These are phyloP conservation scores for Batillaria attramentaria DNA, from an alignment of 1,140 invertebrate species.

Conservation along the genomic window DNA sequence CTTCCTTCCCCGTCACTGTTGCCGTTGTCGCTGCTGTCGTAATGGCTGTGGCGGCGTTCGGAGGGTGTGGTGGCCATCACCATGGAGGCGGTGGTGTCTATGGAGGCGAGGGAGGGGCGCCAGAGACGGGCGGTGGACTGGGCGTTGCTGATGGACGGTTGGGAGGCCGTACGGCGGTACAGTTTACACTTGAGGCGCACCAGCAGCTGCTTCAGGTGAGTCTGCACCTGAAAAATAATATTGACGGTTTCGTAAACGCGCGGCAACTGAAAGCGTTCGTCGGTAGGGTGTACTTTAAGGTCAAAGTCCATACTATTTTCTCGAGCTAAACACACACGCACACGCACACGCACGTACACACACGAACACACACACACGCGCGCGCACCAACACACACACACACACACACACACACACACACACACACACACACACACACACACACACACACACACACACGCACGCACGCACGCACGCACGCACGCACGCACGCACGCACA, in stretches of 20 bases:
- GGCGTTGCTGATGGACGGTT: not conserved
- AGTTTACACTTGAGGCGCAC: constrained; percentile 23
- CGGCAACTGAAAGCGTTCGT: not conserved
- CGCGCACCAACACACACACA: not conserved
- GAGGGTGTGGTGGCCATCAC: not conserved
- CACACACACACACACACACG: not conserved
- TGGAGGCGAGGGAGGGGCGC: constrained; percentile 23
- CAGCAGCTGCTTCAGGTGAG: constrained; percentile 18
- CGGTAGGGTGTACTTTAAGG: not conserved
- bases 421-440: not conserved
- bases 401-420: not conserved
- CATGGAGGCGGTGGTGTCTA: constrained; percentile 21
- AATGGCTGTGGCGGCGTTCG: not conserved
- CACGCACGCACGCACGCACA: constrained; percentile 2
- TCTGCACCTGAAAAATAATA: constrained; percentile 19
- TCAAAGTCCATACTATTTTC: not conserved
- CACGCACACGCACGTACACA: not conserved
- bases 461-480: not conserved
- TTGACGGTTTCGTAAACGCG: not conserved
- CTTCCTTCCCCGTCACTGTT: not conserved
- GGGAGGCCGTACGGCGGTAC: not conserved
- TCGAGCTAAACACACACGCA: not conserved
- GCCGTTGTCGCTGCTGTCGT: not conserved
- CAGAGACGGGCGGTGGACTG: not conserved
- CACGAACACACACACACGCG: not conserved